These are phyloP conservation scores for Hippocampus zosterae DNA, from an alignment of 2,113 vertebrate genomes.

Conservation along the genomic window DNA sequence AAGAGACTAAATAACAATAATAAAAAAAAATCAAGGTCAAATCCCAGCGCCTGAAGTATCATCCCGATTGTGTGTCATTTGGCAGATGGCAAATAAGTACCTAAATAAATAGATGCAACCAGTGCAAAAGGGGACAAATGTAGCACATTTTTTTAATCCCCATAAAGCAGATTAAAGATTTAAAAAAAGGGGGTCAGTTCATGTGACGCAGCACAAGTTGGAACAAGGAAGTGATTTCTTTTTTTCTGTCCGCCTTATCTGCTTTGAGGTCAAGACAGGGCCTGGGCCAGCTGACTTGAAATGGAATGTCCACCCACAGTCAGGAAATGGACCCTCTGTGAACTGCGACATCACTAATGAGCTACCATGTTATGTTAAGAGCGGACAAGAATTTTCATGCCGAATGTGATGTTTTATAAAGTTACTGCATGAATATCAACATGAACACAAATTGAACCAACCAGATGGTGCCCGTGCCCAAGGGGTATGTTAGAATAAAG, in stretches of 20 bases:
- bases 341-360: not conserved
- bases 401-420: not conserved
- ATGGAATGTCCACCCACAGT: not conserved
- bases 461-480: too few species aligned
- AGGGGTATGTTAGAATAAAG: too few species aligned
- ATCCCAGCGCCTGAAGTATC: not conserved
- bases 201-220: not conserved
- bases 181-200: conserved; percentile 2
- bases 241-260: not conserved
- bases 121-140: conserved; percentile 3
- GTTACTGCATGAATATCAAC: not conserved
- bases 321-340: not conserved
- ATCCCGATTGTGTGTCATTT: conserved; percentile 3
- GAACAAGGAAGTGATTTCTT: not conserved
- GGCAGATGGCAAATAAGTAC: conserved; percentile 1
- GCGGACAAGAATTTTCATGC: not conserved
- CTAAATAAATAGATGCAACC: conserved; percentile 3
- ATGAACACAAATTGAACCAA: too few species aligned
- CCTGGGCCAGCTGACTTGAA: not conserved
- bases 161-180: conserved; percentile 4
- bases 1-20: not conserved
- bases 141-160: conserved; percentile 12
- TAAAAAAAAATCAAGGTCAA: not conserved
- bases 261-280: not conserved
- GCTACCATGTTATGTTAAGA: not conserved